Percentiles rank a stretch among this genome's conserved stretches.
Evolutionary conservation across 2,113 vertebrate genomes (phyloP).

Genomic region (Herpailurus yagouaroundi): DNA sequence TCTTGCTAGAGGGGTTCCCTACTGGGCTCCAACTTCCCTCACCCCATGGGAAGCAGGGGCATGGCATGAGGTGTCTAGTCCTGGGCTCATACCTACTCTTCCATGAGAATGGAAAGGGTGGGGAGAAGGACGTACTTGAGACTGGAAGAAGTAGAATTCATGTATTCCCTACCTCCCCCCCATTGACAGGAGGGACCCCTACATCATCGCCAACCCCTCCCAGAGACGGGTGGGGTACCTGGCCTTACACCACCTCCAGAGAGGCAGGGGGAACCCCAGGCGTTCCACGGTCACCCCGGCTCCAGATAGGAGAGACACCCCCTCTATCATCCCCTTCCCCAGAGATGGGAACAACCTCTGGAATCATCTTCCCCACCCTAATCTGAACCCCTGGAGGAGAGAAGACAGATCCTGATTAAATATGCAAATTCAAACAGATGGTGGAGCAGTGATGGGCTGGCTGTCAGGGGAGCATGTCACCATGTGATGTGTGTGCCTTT

Average conservation of each 20-base stretch:
- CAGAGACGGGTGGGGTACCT: background rate
- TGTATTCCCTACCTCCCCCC: background rate
- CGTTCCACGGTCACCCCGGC: background rate
- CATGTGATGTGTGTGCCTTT: background rate
- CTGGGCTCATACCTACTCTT: background rate
- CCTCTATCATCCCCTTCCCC: background rate
- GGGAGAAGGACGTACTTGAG: background rate
- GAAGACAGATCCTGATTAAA: constrained; percentile 75
- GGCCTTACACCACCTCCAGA: background rate
- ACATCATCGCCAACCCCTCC: background rate
- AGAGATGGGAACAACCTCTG: background rate
- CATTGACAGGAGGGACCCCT: background rate
- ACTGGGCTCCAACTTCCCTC: background rate
- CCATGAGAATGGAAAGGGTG: background rate
- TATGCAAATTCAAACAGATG: constrained; percentile 79
- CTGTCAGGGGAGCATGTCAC: constrained; percentile 62
- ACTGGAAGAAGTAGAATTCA: background rate
- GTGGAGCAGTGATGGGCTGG: constrained; percentile 56
- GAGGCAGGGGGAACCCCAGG: background rate
- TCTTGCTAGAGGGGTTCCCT: too few relatives aligned
- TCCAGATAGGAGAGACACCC: background rate
- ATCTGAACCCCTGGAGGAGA: constrained; percentile 43
- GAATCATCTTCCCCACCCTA: constrained; percentile 30
- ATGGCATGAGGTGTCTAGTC: background rate
- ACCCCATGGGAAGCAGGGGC: background rate